Evolutionary conservation across 1,140 invertebrate species (phyloP).

Genomic region (Trachymyrmex cornetzi): DNA sequence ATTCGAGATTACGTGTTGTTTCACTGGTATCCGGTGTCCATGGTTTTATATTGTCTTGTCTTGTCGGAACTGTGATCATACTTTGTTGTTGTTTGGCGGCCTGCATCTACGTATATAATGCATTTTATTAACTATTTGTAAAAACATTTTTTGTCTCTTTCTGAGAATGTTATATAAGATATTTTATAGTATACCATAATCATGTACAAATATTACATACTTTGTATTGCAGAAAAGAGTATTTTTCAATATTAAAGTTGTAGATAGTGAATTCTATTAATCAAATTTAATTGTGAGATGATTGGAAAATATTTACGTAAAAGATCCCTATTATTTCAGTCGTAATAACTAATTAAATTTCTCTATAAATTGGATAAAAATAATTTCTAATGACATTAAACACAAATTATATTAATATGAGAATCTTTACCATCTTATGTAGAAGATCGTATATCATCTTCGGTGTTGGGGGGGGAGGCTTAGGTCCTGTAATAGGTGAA

Average conservation of each 20-base stretch:
- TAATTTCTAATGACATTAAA: neutral
- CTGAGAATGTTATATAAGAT: neutral
- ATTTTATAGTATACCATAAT: neutral
- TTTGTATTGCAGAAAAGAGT: neutral
- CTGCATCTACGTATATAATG: neutral
- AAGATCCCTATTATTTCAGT: neutral
- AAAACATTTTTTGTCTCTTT: neutral
- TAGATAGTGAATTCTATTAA: neutral
- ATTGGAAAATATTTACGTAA: neutral
- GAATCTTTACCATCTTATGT: neutral
- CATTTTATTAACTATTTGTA: neutral
- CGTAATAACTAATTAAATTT: neutral
- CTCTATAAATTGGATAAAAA: neutral
- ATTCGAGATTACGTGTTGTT: too few relatives aligned
- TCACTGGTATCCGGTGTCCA: too few relatives aligned
- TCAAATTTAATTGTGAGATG: neutral
- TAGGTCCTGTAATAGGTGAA: too few relatives aligned
- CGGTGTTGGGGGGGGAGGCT: too few relatives aligned
- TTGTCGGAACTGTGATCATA: too few relatives aligned
- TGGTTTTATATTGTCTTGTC: too few relatives aligned
- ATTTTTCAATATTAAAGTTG: neutral
- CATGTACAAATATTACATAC: neutral
- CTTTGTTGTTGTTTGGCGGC: too few relatives aligned
- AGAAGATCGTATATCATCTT: too few relatives aligned
- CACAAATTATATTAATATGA: neutral